A percentile compares a stretch with the other conserved stretches of the same genome.
Evolutionary conservation across 1,140 invertebrate genomes (phyloP).

Genomic region (Frieseomelitta varia): DNA sequence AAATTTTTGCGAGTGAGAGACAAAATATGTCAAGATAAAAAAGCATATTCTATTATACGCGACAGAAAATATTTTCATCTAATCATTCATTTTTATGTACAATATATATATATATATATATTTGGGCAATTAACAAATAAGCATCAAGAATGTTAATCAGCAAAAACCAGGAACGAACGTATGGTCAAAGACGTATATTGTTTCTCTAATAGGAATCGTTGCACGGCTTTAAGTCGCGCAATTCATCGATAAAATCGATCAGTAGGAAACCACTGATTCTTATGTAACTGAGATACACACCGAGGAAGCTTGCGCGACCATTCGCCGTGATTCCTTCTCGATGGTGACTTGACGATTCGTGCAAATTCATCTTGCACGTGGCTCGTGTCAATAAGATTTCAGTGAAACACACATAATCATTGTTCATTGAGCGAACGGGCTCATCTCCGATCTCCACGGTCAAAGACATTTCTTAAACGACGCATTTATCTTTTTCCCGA

Average conservation of each 20-base stretch:
- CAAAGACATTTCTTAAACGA: constrained; percentile 24
- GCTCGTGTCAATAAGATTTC: constrained; percentile 54
- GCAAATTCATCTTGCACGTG: constrained; percentile 45
- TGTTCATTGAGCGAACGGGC: constrained; percentile 55
- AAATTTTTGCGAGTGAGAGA: background rate
- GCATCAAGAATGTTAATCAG: background rate
- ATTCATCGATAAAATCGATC: constrained; percentile 50
- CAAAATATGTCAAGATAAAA: background rate
- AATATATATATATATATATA: background rate
- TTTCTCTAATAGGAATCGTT: constrained; percentile 22
- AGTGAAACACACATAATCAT: constrained; percentile 56
- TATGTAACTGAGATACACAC: constrained; percentile 30
- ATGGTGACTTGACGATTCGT: constrained; percentile 52
- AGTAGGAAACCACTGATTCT: constrained; percentile 43
- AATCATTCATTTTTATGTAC: no score
- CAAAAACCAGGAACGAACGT: background rate
- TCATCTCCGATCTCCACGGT: constrained; percentile 44
- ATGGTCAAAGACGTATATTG: constrained; percentile 19
- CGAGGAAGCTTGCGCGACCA: background rate
- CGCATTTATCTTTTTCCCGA: constrained; percentile 54
- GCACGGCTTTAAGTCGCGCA: constrained; percentile 11
- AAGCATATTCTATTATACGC: no score
- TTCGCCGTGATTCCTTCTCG: constrained; percentile 41
- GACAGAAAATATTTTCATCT: background rate
- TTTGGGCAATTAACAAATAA: background rate